Evolutionary conservation across 2,797 vertebrate species (phyloP).

Genomic region (Onychomys torridus): DNA sequence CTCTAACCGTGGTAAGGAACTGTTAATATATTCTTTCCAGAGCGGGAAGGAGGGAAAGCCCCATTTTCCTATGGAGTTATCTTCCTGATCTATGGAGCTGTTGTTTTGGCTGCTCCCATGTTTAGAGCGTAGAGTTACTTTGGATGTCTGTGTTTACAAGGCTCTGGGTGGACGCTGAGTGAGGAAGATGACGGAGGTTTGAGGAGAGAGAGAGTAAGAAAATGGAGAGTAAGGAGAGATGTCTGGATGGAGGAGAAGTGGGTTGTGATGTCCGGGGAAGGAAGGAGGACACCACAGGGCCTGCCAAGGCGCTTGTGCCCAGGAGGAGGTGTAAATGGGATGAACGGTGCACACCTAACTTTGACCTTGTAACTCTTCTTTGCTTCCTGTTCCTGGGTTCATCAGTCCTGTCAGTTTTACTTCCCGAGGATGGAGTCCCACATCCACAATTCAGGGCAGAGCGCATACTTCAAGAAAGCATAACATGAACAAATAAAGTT

Average conservation of each 20-base stretch:
- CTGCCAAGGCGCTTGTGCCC: fast-evolving
- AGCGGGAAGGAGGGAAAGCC: not conserved
- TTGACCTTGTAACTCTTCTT: not conserved
- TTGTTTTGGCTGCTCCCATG: not conserved
- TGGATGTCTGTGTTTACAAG: not conserved
- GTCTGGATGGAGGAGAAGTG: too few relatives aligned
- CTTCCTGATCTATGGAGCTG: conserved; percentile 46
- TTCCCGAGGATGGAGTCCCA: fast-evolving
- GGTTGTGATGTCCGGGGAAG: not conserved
- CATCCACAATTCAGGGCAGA: fast-evolving
- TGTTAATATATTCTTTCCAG: not conserved
- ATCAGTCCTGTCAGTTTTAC: not conserved
- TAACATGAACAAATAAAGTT: not conserved
- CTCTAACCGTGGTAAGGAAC: not conserved
- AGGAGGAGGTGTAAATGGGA: not conserved
- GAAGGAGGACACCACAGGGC: fast-evolving
- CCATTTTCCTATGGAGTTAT: not conserved
- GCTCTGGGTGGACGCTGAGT: not conserved
- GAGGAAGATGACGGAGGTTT: not conserved
- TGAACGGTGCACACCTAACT: fast-evolving
- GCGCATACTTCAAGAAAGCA: not conserved
- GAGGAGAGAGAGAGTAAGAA: not conserved
- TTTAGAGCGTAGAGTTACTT: not conserved
- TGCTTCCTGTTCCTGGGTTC: fast-evolving
- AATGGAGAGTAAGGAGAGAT: not conserved